Conservation (phyloP, 2,888 invertebrate species). For the Agrilus cyanescens region DNA sequence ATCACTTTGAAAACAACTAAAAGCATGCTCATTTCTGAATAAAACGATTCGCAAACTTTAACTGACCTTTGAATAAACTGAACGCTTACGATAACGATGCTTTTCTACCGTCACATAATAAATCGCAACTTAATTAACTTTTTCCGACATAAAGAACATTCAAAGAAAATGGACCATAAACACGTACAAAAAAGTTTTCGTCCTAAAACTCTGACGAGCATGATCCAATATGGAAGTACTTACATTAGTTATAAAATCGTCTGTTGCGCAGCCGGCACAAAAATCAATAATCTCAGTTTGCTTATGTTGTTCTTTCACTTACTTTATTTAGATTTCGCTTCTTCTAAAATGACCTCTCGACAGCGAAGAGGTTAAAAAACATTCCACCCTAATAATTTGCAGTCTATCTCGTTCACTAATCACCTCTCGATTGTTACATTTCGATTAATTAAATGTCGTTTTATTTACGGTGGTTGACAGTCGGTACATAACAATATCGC, state of each 20-base stretch:
- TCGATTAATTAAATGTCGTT: too few species aligned
- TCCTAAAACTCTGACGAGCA: constrained; percentile 29
- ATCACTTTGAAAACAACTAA: constrained; percentile 22
- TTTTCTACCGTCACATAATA: too few species aligned
- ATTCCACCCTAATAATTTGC: too few species aligned
- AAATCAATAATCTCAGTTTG: constrained; percentile 23
- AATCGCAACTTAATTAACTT: too few species aligned
- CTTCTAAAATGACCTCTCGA: too few species aligned
- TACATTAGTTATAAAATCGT: constrained; percentile 21
- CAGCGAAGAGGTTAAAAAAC: too few species aligned
- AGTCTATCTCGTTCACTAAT: too few species aligned
- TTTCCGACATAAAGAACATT: constrained; percentile 6
- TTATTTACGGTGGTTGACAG: too few species aligned
- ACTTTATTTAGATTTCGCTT: constrained; percentile 10
- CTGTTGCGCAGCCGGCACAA: constrained; percentile 23
- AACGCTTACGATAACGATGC: too few species aligned
- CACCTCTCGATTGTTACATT: too few species aligned
- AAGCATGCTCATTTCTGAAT: constrained; percentile 20
- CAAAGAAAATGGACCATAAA: constrained; percentile 27
- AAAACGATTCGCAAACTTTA: constrained; percentile 17
- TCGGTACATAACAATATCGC: too few species aligned
- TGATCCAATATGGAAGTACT: constrained; percentile 30
- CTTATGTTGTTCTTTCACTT: constrained; percentile 19
- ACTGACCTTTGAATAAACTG: constrained; percentile 16
- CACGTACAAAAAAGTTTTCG: constrained; percentile 31